Conservation (phyloP, 1,140 invertebrate species). For the Mesaphorura yosii region DNA sequence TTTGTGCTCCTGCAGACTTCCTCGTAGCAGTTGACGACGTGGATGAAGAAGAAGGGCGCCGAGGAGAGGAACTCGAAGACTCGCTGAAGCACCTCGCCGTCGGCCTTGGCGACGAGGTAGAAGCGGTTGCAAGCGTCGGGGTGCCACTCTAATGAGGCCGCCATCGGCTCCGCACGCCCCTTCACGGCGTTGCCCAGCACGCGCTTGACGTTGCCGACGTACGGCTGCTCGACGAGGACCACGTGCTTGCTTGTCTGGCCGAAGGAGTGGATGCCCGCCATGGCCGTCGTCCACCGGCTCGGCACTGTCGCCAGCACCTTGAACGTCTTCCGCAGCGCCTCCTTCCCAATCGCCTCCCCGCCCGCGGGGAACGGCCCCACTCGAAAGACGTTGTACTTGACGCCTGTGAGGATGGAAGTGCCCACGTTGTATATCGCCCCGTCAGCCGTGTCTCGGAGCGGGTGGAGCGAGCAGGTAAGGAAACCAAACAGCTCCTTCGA, state of each 20-base stretch:
- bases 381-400: conserved; percentile 32
- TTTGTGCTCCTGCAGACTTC: too few species aligned
- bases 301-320: conserved; percentile 34
- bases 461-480: conserved; percentile 33
- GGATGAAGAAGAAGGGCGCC: conserved; percentile 42
- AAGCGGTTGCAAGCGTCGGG: conserved; percentile 35
- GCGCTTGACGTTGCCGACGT: conserved; percentile 1
- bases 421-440: conserved; percentile 38
- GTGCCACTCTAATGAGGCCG: conserved; percentile 16
- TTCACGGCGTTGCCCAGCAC: conserved; percentile 19
- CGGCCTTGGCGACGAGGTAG: conserved; percentile 38
- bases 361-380: conserved; percentile 27
- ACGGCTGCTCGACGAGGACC: conserved; percentile 42
- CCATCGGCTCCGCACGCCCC: background rate
- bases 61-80: conserved; percentile 34
- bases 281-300: conserved; percentile 1
- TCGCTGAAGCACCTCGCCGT: conserved; percentile 36
- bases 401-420: conserved; percentile 24
- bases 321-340: conserved; percentile 13
- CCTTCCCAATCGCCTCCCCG: conserved; percentile 11
- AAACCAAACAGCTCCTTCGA: conserved; percentile 32
- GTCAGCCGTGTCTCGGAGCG: conserved; percentile 33
- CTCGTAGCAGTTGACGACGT: conserved; percentile 46
- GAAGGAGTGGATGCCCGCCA: conserved; percentile 2
- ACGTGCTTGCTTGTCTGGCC: conserved; percentile 43